Conservation (phyloP, 2,113 vertebrate genomes). For the Catharus bicknelli region DNA sequence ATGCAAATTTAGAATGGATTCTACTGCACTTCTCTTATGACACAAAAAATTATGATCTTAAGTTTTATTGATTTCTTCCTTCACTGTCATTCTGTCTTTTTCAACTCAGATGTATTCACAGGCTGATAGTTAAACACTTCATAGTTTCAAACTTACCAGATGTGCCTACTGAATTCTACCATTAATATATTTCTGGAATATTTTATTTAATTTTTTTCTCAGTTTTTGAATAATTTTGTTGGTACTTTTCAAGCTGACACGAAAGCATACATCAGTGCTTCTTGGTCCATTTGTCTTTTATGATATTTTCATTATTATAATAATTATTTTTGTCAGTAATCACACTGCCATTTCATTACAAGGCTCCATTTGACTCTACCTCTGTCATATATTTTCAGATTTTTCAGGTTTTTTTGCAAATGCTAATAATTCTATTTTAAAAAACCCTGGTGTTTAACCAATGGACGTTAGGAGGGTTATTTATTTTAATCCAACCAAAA, state of each 20-base stretch:
- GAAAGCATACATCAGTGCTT: not conserved
- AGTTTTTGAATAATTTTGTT: not conserved
- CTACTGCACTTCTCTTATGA: not conserved
- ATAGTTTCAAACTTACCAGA: slow-evolving; percentile 1
- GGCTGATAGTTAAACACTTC: not conserved
- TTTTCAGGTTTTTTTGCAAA: not conserved
- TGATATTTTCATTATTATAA: not conserved
- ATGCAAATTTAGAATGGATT: not conserved
- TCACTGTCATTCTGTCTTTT: not conserved
- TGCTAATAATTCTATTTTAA: not conserved
- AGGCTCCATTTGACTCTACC: not conserved
- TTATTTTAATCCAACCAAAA: not conserved
- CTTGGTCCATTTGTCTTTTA: not conserved
- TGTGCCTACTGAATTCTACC: not conserved
- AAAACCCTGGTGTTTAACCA: not conserved
- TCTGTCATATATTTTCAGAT: not conserved
- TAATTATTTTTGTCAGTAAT: not conserved
- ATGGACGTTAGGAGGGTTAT: fast-evolving
- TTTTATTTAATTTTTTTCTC: slow-evolving; percentile 5
- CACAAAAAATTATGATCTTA: not conserved
- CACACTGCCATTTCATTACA: not conserved
- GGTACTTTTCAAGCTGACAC: not conserved
- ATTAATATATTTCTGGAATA: slow-evolving; percentile 7
- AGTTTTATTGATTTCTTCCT: not conserved
- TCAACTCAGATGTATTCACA: not conserved